phyloP scores from a whole-genome alignment of 2,888 invertebrate species.

The Gasteruption jaculator region DNA sequence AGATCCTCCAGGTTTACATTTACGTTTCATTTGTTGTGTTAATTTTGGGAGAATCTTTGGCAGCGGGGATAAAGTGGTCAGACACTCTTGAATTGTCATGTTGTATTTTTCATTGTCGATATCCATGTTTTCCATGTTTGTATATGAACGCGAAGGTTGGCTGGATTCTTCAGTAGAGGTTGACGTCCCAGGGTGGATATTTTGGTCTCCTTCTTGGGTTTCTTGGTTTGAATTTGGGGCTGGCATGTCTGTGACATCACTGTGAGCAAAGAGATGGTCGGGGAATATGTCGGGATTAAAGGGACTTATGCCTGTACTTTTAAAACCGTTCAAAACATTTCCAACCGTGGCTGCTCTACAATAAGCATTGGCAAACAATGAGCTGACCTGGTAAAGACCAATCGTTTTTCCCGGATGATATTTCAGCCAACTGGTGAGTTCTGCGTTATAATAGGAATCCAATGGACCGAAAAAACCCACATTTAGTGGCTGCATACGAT shows the following conservation, averaged over 20 bases:
- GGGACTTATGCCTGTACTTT: conserved; percentile 21
- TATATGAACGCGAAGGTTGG: no score
- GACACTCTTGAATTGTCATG: no score
- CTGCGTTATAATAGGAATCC: conserved; percentile 15
- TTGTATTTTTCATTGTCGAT: no score
- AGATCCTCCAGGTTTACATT: no score
- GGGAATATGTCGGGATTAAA: conserved; percentile 13
- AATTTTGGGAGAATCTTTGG: no score
- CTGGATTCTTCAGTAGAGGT: no score
- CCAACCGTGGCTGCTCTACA: conserved; percentile 19
- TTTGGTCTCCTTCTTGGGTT: no score
- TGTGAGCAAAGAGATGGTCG: conserved; percentile 5
- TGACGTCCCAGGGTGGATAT: no score
- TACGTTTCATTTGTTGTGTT: no score
- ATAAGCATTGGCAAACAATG: conserved; percentile 21
- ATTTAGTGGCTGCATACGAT: conserved; percentile 30
- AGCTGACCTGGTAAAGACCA: conserved; percentile 17
- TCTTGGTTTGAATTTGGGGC: neutral
- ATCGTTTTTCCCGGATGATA: conserved; percentile 16
- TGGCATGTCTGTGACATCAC: no score
- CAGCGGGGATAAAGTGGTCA: no score
- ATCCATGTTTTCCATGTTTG: no score
- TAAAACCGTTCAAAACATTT: conserved; percentile 22
- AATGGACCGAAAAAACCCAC: conserved; percentile 23
- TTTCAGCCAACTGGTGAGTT: conserved; percentile 17